Evolutionary conservation across 1,140 invertebrate species (phyloP).

Genomic region (Nylanderia fulva): DNA sequence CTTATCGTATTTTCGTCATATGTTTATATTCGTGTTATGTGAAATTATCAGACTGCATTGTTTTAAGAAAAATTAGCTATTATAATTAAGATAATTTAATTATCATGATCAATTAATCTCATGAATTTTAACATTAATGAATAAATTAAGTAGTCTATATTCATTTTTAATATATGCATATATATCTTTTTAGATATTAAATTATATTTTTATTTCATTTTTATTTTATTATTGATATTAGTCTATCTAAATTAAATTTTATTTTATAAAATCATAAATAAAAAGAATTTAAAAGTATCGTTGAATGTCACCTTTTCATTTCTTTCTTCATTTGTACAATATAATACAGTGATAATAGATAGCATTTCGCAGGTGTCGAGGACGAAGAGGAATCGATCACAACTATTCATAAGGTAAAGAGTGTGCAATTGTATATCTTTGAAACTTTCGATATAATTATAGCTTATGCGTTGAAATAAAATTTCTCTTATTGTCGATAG

Average conservation of each 20-base stretch:
- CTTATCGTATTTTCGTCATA: not conserved
- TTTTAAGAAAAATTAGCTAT: no score
- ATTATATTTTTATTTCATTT: no score
- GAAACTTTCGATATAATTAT: not conserved
- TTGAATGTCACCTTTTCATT: not conserved
- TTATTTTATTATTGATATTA: not conserved
- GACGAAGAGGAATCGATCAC: slow-evolving; percentile 80
- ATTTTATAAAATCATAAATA: not conserved
- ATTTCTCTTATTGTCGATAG: slow-evolving; percentile 72
- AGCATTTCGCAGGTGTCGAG: slow-evolving; percentile 77
- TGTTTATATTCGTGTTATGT: not conserved
- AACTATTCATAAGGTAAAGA: slow-evolving; percentile 77
- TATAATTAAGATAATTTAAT: no score
- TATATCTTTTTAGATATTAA: no score
- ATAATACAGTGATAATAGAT: not conserved
- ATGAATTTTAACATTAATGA: no score
- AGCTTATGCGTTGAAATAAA: not conserved
- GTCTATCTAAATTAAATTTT: not conserved
- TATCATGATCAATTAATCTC: no score
- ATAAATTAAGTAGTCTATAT: no score
- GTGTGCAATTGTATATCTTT: not conserved
- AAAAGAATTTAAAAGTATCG: not conserved
- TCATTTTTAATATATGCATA: no score
- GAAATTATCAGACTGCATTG: not conserved
- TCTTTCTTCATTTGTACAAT: not conserved